A percentile compares a stretch with the other conserved stretches of the same genome.
phyloP scores from a whole-genome alignment of 1,140 invertebrate species.

The Nymphalis io region DNA sequence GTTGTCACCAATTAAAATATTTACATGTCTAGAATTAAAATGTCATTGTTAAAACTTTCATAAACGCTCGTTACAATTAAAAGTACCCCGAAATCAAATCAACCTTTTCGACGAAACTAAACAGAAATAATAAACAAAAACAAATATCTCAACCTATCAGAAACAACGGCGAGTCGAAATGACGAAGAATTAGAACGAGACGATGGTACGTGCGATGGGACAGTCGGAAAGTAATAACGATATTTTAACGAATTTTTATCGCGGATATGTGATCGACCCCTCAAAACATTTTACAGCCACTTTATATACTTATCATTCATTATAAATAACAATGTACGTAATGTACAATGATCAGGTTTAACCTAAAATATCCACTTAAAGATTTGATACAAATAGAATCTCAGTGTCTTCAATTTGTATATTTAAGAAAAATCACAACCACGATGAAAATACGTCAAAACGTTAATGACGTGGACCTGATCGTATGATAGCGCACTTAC shows the following conservation, averaged over 20 bases:
- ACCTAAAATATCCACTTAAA: too few species aligned
- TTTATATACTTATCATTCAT: too few species aligned
- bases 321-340: too few species aligned
- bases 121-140: slow-evolving; percentile 38
- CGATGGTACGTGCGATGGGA: slow-evolving; percentile 56
- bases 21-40: neutral
- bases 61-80: neutral
- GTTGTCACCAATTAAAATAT: too few species aligned
- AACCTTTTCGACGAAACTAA: slow-evolving; percentile 38
- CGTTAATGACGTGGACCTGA: slow-evolving; percentile 33
- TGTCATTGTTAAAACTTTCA: slow-evolving; percentile 3
- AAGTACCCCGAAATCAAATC: slow-evolving; percentile 34
- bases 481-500: slow-evolving; percentile 84
- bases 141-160: slow-evolving; percentile 33
- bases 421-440: neutral
- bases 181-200: slow-evolving; percentile 51
- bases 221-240: slow-evolving; percentile 52
- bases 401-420: neutral
- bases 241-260: slow-evolving; percentile 42
- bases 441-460: slow-evolving; percentile 43
- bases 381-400: neutral
- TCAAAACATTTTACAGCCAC: neutral
- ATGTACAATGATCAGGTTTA: too few species aligned
- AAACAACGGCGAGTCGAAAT: slow-evolving; percentile 33
- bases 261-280: slow-evolving; percentile 7